Conservation (phyloP, 2,797 vertebrate genomes). For the Fringilla coelebs region DNA sequence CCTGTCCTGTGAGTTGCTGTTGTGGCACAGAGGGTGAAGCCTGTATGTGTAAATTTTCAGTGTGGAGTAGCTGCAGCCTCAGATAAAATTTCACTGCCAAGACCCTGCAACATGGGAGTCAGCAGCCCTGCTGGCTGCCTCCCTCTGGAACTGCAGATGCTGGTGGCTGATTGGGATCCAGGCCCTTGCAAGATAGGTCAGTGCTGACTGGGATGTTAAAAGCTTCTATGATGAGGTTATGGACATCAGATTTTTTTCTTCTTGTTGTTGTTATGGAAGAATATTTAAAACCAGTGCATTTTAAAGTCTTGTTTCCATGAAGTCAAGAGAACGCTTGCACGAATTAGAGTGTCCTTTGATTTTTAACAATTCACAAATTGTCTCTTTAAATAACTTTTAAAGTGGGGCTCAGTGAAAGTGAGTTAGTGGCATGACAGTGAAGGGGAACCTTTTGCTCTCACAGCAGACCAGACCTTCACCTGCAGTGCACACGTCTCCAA, state of each 20-base stretch:
- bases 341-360: neutral
- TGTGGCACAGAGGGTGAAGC: neutral
- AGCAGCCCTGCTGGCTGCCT: neutral
- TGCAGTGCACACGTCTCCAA: neutral
- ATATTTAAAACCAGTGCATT: neutral
- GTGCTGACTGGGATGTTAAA: neutral
- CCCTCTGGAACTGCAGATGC: neutral
- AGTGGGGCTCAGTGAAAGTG: neutral
- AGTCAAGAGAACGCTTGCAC: neutral
- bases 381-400: neutral
- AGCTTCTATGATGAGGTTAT: neutral
- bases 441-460: neutral
- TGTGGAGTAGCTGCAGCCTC: neutral
- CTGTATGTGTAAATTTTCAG: neutral
- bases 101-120: neutral
- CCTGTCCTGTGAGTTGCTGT: neutral
- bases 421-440: neutral
- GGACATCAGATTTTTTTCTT: neutral
- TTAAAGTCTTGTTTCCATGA: neutral
- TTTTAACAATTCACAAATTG: neutral
- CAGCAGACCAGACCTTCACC: slow-evolving; percentile 10
- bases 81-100: neutral
- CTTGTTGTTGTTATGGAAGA: neutral
- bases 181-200: neutral
- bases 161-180: neutral